Evolutionary conservation across 2,113 vertebrate genomes (phyloP), one percentile per base, ranked within the genome.

Genomic region (Apteryx mantelli): DNA sequence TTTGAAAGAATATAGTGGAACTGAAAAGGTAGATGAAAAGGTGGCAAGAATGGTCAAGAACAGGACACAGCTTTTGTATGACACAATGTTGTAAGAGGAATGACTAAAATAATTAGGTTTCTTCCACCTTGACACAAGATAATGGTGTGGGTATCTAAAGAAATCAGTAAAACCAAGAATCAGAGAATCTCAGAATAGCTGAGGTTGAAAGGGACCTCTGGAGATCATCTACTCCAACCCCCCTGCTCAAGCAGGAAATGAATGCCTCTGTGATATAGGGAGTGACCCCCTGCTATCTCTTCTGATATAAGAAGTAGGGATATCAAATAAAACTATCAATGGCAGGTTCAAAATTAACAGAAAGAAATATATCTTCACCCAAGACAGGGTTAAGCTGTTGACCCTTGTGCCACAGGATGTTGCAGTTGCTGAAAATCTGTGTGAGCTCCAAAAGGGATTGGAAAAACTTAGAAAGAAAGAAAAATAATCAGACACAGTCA

Each of bases 201-300:
- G 32, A 4, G 30, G 56, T 18, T 60, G 32, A 9, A 60, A 60
- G 56, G 30, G 32, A 60, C 17, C 56, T 34, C 56, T 60, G 32
- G 30, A 60, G 56, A 60, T 34, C 56, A 34, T 34, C 32, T 60
- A 30, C 19, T 34, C 30, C 56, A 60, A 16, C 30, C 30, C 17
- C 18, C 30, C 30, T 60, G 56, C 32, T 34, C 56, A 30, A 60
- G 30, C 9, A 34, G 56, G 56, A 60, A 60, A 34, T 34, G 30
- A 61, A 5, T 28, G 8, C 4, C 1, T 1, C 44, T 75, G 38
- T 52, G 52, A 73, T 32, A 52, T 14, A 48, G 8, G 1, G 1
- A 92, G 61, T 13, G 25, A 50, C 60, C 11, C 14, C n/a, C 50
- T 79, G 42, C 13, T 58, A 15, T 30, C 13, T 73, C 36, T 93